Percentiles rank a stretch among this genome's conserved stretches.
Conservation (phyloP, 2,113 vertebrate genomes). For the Tupaia chinensis region DNA sequence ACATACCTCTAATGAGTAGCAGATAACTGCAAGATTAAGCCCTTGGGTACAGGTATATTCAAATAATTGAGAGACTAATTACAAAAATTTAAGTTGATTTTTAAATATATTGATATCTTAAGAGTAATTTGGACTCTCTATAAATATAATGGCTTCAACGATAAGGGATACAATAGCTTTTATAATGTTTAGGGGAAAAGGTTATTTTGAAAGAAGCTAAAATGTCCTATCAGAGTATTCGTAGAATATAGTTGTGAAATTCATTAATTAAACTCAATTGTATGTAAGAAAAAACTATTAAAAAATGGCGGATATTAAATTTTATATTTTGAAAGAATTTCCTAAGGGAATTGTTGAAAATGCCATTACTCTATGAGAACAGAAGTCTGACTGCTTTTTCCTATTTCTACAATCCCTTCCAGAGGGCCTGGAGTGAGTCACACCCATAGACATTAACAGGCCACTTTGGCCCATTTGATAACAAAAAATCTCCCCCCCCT, state of each 20-base stretch:
- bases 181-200: not conserved
- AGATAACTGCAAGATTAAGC: not conserved
- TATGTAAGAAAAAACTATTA: slow-evolving; percentile 40
- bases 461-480: no score
- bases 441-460: no score
- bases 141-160: not conserved
- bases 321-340: slow-evolving; percentile 68
- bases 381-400: no score
- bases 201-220: slow-evolving; percentile 43
- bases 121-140: not conserved
- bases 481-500: no score
- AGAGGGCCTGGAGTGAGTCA: no score
- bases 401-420: no score
- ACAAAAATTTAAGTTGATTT: slow-evolving; percentile 27
- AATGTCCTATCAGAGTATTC: not conserved
- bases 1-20: not conserved
- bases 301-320: slow-evolving; percentile 40
- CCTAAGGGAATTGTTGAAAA: slow-evolving; percentile 66
- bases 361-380: slow-evolving; percentile 34
- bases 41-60: not conserved
- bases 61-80: not conserved
- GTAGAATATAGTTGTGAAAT: slow-evolving; percentile 11
- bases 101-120: not conserved
- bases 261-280: slow-evolving; percentile 42
- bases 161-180: slow-evolving; percentile 5